A percentile compares a stretch with the other conserved stretches of the same genome.
These are phyloP conservation scores for Onychomys torridus DNA, from an alignment of 2,797 vertebrate species.

Conservation along the genomic window DNA sequence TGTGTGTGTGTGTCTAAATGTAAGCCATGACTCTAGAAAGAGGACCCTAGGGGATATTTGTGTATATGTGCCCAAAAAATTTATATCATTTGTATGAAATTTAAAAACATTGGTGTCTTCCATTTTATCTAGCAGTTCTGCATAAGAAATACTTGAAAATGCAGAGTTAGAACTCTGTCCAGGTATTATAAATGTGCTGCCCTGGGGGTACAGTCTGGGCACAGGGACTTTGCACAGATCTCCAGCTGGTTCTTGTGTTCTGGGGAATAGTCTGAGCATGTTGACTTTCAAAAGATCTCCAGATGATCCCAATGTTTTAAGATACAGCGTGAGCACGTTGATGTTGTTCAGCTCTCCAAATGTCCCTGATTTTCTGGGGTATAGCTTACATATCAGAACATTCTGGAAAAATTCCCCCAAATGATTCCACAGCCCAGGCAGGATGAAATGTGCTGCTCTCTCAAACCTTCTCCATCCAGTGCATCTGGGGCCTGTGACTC, in stretches of 20 bases:
- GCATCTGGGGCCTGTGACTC: constrained; percentile 42
- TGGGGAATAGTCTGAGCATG: not conserved
- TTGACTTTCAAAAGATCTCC: not conserved
- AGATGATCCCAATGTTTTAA: not conserved
- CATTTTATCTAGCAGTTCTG: not conserved
- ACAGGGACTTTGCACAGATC: not conserved
- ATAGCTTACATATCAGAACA: not conserved
- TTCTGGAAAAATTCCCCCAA: not conserved
- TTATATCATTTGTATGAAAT: constrained; percentile 8
- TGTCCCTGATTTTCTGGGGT: not conserved
- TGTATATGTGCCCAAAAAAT: not conserved
- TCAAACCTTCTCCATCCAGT: not conserved
- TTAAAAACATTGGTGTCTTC: not conserved
- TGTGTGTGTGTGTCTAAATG: not conserved
- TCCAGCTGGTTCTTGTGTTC: not conserved
- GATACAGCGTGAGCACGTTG: not conserved
- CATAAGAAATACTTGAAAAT: not conserved
- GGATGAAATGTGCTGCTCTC: not conserved
- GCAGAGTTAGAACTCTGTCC: not conserved
- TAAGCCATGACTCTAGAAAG: not conserved
- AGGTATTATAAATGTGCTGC: not conserved
- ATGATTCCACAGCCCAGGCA: not conserved
- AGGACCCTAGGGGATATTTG: not conserved
- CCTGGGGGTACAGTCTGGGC: not conserved
- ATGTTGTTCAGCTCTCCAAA: not conserved